phyloP scores from a whole-genome alignment of 2,888 invertebrate genomes.

The Laothoe populi region DNA sequence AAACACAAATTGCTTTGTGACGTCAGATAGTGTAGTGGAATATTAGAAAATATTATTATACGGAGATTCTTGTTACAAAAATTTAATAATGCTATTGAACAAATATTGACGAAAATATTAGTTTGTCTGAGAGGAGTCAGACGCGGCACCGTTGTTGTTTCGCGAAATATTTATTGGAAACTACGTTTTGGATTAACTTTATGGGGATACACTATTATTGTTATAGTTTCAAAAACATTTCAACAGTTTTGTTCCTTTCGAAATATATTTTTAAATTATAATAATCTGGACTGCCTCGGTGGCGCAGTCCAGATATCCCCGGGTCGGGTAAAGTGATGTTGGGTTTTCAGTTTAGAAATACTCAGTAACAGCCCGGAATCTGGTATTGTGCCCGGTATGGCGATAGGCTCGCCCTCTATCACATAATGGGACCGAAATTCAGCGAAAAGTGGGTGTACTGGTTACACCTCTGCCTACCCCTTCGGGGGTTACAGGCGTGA shows the following conservation, averaged over 20 bases:
- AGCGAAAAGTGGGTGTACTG: no score
- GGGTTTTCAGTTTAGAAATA: no score
- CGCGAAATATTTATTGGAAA: neutral
- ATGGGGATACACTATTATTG: neutral
- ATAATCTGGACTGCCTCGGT: no score
- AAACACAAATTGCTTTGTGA: constrained; percentile 41
- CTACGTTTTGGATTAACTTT: neutral
- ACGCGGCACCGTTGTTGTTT: neutral
- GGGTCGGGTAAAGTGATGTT: no score
- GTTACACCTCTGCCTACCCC: no score
- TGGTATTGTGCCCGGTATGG: no score
- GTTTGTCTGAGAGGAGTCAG: neutral
- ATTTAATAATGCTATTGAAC: constrained; percentile 26
- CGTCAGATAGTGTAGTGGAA: constrained; percentile 43
- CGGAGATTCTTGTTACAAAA: constrained; percentile 34
- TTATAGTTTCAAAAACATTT: neutral
- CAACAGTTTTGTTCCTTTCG: neutral
- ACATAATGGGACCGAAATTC: no score
- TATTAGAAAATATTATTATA: constrained; percentile 38
- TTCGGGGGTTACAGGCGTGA: no score
- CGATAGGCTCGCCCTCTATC: no score
- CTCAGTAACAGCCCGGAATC: no score
- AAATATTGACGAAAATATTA: constrained; percentile 9
- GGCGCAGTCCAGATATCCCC: no score
- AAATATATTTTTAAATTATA: neutral